Evolutionary conservation across 1,140 invertebrate genomes (phyloP).

Genomic region (Drosophila asahinai): DNA sequence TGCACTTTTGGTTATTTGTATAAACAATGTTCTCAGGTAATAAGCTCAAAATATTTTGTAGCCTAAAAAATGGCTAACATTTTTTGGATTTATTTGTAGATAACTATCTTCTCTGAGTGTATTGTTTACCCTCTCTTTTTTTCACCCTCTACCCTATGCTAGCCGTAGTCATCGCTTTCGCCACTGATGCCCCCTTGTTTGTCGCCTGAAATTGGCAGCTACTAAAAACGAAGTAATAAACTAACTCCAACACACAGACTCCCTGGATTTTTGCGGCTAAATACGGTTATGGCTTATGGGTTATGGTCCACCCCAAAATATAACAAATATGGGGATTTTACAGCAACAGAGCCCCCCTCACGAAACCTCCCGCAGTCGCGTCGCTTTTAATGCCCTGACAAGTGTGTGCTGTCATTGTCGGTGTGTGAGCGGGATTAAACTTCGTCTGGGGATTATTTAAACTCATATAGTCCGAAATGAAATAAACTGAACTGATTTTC

Average conservation of each 20-base stretch:
- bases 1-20: too few relatives aligned
- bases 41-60: too few relatives aligned
- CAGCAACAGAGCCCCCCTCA: neutral
- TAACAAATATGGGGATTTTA: slow-evolving; percentile 56
- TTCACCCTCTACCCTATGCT: slow-evolving; percentile 17
- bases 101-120: neutral
- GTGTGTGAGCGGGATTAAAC: slow-evolving; percentile 36
- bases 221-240: slow-evolving; percentile 82
- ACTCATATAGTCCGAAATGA: slow-evolving; percentile 30
- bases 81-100: too few relatives aligned
- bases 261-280: slow-evolving; percentile 55
- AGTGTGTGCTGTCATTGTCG: slow-evolving; percentile 30
- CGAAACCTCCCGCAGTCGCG: slow-evolving; percentile 4
- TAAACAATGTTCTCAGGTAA: too few relatives aligned
- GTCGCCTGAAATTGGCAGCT: slow-evolving; percentile 79
- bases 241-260: slow-evolving; percentile 67
- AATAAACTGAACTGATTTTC: slow-evolving; percentile 46
- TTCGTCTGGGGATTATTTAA: slow-evolving; percentile 55
- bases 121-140: neutral
- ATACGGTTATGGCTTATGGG: slow-evolving; percentile 59
- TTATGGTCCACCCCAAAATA: slow-evolving; percentile 33
- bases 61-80: too few relatives aligned
- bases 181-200: slow-evolving; percentile 59
- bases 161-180: slow-evolving; percentile 22
- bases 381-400: slow-evolving; percentile 50